A percentile compares a stretch with the other conserved stretches of the same genome.
Evolutionary conservation across 30 jellyfish, hydroid and myxozoan species (phyloP).

Genomic region (Haliclystus octoradiatus): DNA sequence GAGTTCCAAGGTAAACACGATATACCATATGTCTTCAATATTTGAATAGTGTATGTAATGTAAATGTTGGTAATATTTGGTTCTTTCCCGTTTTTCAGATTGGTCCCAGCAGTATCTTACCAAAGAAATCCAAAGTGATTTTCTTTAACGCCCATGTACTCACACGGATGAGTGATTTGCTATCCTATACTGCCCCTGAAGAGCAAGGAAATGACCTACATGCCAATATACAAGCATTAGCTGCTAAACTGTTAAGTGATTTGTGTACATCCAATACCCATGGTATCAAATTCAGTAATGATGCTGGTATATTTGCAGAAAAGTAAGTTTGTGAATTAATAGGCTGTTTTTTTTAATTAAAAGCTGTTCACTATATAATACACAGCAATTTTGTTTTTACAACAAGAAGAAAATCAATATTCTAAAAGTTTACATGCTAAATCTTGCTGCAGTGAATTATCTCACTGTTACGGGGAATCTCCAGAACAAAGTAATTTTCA

Average conservation of each 20-base stretch:
- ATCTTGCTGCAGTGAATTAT: too few species aligned
- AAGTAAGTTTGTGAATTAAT: too few species aligned
- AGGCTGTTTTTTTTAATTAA: too few species aligned
- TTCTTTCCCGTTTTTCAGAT: neutral
- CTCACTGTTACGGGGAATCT: too few species aligned
- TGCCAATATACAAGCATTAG: neutral
- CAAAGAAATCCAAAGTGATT: neutral
- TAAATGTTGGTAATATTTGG: too few species aligned
- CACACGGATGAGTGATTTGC: neutral
- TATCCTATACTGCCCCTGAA: neutral
- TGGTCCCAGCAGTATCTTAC: neutral
- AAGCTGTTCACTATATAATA: too few species aligned
- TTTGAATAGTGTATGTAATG: too few species aligned
- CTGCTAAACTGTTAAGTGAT: neutral
- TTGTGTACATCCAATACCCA: neutral
- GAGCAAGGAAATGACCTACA: too few species aligned
- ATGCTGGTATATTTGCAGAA: neutral
- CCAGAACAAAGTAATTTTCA: too few species aligned
- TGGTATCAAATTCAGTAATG: neutral
- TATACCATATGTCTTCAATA: neutral
- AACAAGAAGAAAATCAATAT: too few species aligned
- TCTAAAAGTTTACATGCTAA: too few species aligned
- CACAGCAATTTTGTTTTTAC: too few species aligned
- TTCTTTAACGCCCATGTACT: neutral
- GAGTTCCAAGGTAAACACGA: neutral